These are phyloP conservation scores for Aleiodes testaceus DNA, from an alignment of 2,888 invertebrate species.

Conservation along the genomic window DNA sequence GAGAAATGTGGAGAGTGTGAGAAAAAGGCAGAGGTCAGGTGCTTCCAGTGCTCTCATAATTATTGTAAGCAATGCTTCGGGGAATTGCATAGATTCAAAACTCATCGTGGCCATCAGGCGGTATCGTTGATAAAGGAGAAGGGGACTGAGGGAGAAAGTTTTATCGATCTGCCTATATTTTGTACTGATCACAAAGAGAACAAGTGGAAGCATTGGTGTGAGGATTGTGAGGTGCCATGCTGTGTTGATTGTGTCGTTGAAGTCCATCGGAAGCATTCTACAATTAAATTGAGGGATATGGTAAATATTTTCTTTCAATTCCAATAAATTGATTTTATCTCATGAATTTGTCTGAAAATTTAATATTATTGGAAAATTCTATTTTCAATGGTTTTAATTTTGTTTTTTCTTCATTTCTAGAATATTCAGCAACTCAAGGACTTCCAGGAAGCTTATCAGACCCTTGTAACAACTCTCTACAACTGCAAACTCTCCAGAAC, in stretches of 20 bases:
- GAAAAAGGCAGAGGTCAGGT: neutral
- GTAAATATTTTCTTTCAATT: neutral
- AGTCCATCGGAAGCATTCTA: conserved; percentile 20
- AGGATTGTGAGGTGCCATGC: conserved; percentile 21
- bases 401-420: conserved; percentile 55
- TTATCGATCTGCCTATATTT: neutral
- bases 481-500: neutral
- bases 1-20: conserved; percentile 35
- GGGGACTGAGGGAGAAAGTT: neutral
- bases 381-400: neutral
- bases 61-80: conserved; percentile 40
- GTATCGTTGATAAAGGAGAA: neutral
- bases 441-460: conserved; percentile 55
- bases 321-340: too few relatives aligned
- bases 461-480: conserved; percentile 60
- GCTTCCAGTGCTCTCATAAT: conserved; percentile 4
- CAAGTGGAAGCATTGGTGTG: conserved; percentile 25
- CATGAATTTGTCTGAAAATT: too few relatives aligned
- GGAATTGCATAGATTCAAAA: neutral
- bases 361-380: too few relatives aligned
- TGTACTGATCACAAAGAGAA: conserved; percentile 1
- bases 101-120: conserved; percentile 6
- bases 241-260: conserved; percentile 29
- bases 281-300: neutral
- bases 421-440: conserved; percentile 58